These are phyloP conservation scores for Mythimna albipuncta DNA, from an alignment of 2,888 invertebrate species.

Conservation along the genomic window DNA sequence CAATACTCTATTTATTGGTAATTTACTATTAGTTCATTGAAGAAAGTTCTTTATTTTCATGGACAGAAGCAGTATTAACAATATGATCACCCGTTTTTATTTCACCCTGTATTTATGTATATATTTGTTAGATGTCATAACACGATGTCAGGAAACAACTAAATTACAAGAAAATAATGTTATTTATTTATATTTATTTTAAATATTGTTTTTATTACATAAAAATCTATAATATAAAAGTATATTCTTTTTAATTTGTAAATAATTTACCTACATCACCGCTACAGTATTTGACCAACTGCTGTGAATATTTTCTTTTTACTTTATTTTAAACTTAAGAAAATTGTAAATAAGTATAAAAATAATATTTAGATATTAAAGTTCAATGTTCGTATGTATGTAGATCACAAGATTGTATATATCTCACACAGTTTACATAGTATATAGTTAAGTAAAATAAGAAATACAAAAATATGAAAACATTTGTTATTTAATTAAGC, in stretches of 20 bases:
- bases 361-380: conserved; percentile 38
- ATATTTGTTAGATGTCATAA: no score
- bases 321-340: conserved; percentile 51
- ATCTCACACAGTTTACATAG: conserved; percentile 53
- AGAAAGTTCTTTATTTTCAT: no score
- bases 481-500: conserved; percentile 56
- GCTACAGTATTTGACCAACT: conserved; percentile 84
- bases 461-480: conserved; percentile 48
- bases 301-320: conserved; percentile 78
- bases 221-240: neutral
- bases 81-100: no score
- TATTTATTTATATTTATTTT: neutral
- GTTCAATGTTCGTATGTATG: conserved; percentile 73
- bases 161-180: neutral
- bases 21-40: neutral
- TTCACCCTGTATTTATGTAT: neutral
- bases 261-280: conserved; percentile 66
- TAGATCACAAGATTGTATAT: conserved; percentile 72
- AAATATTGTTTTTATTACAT: neutral
- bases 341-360: conserved; percentile 68
- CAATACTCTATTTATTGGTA: neutral
- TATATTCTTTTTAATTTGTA: conserved; percentile 42
- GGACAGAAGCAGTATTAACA: no score
- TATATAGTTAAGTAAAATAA: conserved; percentile 50
- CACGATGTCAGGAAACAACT: neutral